Conservation (phyloP, 2,797 vertebrate species). For the Poecilia picta region DNA sequence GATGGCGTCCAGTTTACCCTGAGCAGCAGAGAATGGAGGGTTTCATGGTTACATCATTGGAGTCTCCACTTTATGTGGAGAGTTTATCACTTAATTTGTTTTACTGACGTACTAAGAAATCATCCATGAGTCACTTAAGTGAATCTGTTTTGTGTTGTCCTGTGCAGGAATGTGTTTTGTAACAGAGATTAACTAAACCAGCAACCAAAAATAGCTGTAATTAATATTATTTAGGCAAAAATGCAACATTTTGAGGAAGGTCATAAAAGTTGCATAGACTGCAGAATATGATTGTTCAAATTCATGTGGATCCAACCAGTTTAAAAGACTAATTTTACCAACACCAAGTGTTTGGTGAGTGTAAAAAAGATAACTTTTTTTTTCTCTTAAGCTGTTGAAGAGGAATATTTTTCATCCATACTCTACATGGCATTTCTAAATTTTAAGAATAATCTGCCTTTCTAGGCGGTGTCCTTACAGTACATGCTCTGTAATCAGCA, state of each 20-base stretch:
- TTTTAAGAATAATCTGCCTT: background rate
- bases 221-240: background rate
- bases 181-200: background rate
- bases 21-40: constrained; percentile 13
- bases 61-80: background rate
- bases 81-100: background rate
- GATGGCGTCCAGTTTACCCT: constrained; percentile 91
- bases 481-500: background rate
- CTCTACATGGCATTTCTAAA: background rate
- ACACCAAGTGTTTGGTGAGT: background rate
- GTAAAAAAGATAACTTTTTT: too few species aligned
- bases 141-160: background rate
- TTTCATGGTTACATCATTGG: constrained; percentile 2
- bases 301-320: background rate
- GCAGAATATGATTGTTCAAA: background rate
- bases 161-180: background rate
- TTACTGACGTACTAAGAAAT: background rate
- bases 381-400: background rate
- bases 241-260: background rate
- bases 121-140: background rate
- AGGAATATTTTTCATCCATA: background rate
- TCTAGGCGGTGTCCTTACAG: background rate
- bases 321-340: background rate
- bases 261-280: background rate
- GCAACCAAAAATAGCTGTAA: background rate